Evolutionary conservation across 2,797 vertebrate genomes (phyloP).

Genomic region (Etheostoma perlongum): DNA sequence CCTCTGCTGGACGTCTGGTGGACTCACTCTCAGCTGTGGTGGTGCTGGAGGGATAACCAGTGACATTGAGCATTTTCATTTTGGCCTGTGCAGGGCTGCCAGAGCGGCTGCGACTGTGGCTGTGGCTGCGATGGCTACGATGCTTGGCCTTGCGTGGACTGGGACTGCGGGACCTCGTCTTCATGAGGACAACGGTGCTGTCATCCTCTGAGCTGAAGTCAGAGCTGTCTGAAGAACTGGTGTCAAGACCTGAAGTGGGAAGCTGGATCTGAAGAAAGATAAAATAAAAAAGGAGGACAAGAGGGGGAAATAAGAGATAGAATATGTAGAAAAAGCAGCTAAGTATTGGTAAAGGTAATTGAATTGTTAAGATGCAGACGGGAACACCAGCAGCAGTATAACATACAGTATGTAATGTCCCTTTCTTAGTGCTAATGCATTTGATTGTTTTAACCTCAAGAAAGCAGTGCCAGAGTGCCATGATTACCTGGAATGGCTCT

Average conservation of each 20-base stretch:
- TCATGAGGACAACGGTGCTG: conserved; percentile 89
- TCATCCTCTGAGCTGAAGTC: conserved; percentile 93
- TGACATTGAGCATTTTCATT: conserved; percentile 80
- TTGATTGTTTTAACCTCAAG: conserved; percentile 24
- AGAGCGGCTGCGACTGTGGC: conserved; percentile 66
- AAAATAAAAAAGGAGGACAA: conserved; percentile 5
- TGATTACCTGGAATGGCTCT: conserved; percentile 95
- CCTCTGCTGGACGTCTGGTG: conserved; percentile 65
- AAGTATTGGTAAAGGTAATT: too few species aligned
- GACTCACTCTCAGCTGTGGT: conserved; percentile 40
- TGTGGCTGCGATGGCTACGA: conserved; percentile 75
- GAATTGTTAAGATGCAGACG: conserved; percentile 1
- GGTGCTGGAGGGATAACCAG: conserved; percentile 68
- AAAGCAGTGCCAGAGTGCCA: conserved; percentile 3
- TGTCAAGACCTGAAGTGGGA: conserved; percentile 84
- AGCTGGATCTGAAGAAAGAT: conserved; percentile 89
- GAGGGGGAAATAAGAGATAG: neutral
- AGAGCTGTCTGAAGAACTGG: conserved; percentile 92
- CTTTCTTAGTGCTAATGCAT: neutral
- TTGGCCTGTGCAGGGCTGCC: conserved; percentile 78
- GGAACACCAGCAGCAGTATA: conserved; percentile 6
- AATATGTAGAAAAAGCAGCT: conserved; percentile 18
- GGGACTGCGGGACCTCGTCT: conserved; percentile 90
- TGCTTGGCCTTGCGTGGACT: conserved; percentile 87
- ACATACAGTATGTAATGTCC: neutral